These are phyloP conservation scores for Sceloporus undulatus DNA, from an alignment of 2,113 vertebrate species.

Conservation along the genomic window DNA sequence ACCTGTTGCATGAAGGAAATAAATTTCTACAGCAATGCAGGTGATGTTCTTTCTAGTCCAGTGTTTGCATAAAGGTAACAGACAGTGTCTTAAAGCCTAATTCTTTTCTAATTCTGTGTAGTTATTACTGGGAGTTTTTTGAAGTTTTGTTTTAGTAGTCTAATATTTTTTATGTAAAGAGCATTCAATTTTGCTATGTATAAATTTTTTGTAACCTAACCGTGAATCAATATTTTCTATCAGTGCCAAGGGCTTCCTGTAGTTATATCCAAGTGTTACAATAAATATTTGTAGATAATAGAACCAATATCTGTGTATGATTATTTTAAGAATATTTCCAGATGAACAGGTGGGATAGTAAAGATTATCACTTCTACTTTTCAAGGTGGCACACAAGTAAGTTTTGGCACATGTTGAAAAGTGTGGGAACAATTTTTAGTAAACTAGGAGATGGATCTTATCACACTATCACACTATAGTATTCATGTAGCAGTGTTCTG, in stretches of 20 bases:
- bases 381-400: conserved; percentile 50
- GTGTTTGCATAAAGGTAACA: conserved; percentile 86
- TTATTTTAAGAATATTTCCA: conserved; percentile 78
- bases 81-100: conserved; percentile 89
- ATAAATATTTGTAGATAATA: conserved; percentile 89
- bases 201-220: conserved; percentile 95
- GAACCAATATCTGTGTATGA: conserved; percentile 77
- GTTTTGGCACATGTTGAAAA: not conserved
- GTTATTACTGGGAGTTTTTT: conserved; percentile 81
- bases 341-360: conserved; percentile 46
- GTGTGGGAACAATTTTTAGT: not conserved
- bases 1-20: conserved; percentile 90
- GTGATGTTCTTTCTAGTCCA: conserved; percentile 90
- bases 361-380: conserved; percentile 46
- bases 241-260: conserved; percentile 91
- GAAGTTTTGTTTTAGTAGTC: conserved; percentile 86
- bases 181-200: conserved; percentile 97
- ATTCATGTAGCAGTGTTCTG: not conserved
- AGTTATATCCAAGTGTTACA: conserved; percentile 89
- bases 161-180: conserved; percentile 93
- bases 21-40: conserved; percentile 86
- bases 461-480: not conserved
- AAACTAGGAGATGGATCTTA: not conserved
- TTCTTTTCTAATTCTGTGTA: conserved; percentile 86
- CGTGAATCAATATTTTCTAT: conserved; percentile 95